These are phyloP conservation scores for Onchidella celtica DNA, from an alignment of 2,888 invertebrate genomes.

Conservation along the genomic window DNA sequence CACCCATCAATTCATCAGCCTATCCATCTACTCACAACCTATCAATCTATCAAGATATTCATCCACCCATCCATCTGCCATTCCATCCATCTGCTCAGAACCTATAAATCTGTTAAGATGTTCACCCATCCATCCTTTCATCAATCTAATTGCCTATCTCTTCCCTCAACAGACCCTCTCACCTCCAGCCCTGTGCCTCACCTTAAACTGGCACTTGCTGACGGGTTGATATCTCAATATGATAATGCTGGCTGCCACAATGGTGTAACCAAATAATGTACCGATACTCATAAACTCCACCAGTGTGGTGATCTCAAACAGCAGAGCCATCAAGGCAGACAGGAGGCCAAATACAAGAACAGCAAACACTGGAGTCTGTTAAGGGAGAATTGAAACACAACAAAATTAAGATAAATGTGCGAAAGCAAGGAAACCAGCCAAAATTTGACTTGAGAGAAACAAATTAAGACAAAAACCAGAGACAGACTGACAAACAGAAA, in stretches of 20 bases:
- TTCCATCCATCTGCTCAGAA: too few relatives aligned
- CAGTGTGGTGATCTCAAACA: conserved; percentile 93
- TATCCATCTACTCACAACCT: too few relatives aligned
- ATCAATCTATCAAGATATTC: too few relatives aligned
- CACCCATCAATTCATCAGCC: too few relatives aligned
- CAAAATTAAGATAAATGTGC: not conserved
- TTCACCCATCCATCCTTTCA: not conserved
- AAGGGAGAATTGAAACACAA: not conserved
- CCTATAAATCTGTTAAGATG: too few relatives aligned
- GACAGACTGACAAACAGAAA: too few relatives aligned
- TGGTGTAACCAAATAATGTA: conserved; percentile 94
- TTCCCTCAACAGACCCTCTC: too few relatives aligned
- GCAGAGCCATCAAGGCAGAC: conserved; percentile 85
- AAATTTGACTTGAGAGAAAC: too few relatives aligned
- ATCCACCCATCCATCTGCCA: too few relatives aligned
- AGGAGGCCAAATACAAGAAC: conserved; percentile 74
- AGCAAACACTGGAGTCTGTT: conserved; percentile 75
- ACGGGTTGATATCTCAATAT: conserved; percentile 87
- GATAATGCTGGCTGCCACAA: conserved; percentile 94
- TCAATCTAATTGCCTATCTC: not conserved
- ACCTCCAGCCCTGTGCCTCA: too few relatives aligned
- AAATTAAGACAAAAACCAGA: not conserved
- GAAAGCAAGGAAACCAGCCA: too few relatives aligned
- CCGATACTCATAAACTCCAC: conserved; percentile 98
- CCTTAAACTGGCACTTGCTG: conserved; percentile 75